Evolutionary conservation across 2,797 vertebrate species (phyloP).

Genomic region (Rhabdomys pumilio): DNA sequence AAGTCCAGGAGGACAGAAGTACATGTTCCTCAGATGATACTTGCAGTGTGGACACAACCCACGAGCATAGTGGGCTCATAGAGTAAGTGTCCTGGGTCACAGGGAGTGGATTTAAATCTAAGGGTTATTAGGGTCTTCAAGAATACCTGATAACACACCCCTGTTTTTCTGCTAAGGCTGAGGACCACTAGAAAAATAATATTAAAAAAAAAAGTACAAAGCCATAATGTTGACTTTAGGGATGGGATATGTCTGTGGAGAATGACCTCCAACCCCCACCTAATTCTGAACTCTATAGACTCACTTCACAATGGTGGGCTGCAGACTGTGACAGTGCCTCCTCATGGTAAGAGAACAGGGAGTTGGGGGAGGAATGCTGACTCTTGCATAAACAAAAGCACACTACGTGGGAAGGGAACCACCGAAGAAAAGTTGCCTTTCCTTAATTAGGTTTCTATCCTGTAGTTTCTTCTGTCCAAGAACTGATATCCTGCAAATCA

Average conservation of each 20-base stretch:
- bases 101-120: background rate
- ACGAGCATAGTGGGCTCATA: background rate
- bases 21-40: background rate
- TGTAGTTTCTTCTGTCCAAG: background rate
- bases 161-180: conserved; percentile 30
- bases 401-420: background rate
- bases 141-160: background rate
- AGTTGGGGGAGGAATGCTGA: background rate
- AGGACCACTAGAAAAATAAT: background rate
- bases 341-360: background rate
- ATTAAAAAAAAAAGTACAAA: background rate
- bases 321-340: background rate
- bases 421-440: background rate
- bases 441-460: background rate
- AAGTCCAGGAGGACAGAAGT: background rate
- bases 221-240: background rate
- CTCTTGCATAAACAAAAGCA: accelerated
- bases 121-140: background rate
- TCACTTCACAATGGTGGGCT: background rate
- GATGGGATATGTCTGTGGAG: background rate
- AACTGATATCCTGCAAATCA: background rate
- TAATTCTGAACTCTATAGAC: background rate
- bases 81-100: background rate
- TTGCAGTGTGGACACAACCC: accelerated
- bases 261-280: background rate